Percentiles rank a stretch among this genome's conserved stretches.
Evolutionary conservation across 2,113 vertebrate species (phyloP).

Genomic region (Oophaga pumilio): DNA sequence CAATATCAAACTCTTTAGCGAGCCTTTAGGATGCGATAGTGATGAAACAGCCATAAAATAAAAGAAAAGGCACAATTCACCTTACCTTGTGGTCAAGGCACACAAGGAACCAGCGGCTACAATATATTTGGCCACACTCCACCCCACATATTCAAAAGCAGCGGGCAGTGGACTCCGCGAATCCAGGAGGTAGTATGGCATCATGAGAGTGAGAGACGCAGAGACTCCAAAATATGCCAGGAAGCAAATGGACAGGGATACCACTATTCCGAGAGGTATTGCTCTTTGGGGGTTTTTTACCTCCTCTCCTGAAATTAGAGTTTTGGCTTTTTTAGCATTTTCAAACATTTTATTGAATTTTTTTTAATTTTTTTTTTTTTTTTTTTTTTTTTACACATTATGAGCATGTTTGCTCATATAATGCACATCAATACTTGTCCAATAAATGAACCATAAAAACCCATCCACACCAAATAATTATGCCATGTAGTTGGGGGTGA

Average conservation of each 20-base stretch:
- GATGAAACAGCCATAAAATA: neutral
- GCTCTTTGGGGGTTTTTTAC: conserved; percentile 82
- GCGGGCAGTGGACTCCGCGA: conserved; percentile 77
- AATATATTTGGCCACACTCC: conserved; percentile 76
- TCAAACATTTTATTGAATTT: neutral
- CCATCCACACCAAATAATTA: no score
- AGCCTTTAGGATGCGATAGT: no score
- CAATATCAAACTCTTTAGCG: no score
- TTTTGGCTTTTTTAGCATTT: neutral
- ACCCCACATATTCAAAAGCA: conserved; percentile 79
- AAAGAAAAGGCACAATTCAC: no score
- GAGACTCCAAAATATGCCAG: conserved; percentile 84
- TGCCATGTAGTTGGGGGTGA: no score
- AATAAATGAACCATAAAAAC: no score
- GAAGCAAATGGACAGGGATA: conserved; percentile 85
- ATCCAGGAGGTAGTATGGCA: conserved; percentile 83
- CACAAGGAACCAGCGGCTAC: conserved; percentile 66
- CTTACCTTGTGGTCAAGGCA: conserved; percentile 67
- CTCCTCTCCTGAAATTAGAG: conserved; percentile 77
- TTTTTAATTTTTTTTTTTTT: no score
- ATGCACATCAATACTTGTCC: no score
- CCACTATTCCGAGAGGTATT: conserved; percentile 78
- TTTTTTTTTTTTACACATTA: no score
- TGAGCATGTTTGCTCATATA: no score
- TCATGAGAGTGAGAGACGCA: conserved; percentile 85